Evolutionary conservation across 2,888 invertebrate species (phyloP).

Genomic region (Catocala nupta): DNA sequence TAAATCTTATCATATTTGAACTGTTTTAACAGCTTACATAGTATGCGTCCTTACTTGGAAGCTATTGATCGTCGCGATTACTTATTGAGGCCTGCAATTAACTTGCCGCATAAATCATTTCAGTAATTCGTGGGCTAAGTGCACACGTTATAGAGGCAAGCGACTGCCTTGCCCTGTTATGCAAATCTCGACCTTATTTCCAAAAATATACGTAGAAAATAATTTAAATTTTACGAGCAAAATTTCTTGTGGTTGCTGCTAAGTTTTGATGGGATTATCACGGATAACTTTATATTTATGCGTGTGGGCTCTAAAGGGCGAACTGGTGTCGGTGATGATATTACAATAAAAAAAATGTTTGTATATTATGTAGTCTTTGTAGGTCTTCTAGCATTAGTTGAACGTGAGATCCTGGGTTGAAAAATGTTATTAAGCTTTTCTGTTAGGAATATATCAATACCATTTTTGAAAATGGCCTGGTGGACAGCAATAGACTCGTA

Average conservation of each 20-base stretch:
- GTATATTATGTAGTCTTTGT: background rate
- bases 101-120: conserved; percentile 46
- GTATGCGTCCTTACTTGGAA: conserved; percentile 14
- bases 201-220: conserved; percentile 25
- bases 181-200: conserved; percentile 52
- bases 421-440: no score
- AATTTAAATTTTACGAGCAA: conserved; percentile 47
- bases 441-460: no score
- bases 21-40: background rate
- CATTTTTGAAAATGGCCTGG: no score
- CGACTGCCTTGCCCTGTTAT: conserved; percentile 36
- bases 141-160: conserved; percentile 38
- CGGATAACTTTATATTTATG: conserved; percentile 49
- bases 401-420: no score
- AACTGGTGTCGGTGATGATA: no score
- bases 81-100: conserved; percentile 33
- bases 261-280: conserved; percentile 55
- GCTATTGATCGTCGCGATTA: conserved; percentile 17
- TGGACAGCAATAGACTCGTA: no score
- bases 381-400: no score
- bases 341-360: conserved; percentile 10
- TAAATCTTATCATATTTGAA: no score
- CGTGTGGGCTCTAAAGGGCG: conserved; percentile 25
- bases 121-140: conserved; percentile 40
- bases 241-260: conserved; percentile 43